phyloP scores from a whole-genome alignment of 2,113 vertebrate species.

The Speoplatyrhinus poulsoni region DNA sequence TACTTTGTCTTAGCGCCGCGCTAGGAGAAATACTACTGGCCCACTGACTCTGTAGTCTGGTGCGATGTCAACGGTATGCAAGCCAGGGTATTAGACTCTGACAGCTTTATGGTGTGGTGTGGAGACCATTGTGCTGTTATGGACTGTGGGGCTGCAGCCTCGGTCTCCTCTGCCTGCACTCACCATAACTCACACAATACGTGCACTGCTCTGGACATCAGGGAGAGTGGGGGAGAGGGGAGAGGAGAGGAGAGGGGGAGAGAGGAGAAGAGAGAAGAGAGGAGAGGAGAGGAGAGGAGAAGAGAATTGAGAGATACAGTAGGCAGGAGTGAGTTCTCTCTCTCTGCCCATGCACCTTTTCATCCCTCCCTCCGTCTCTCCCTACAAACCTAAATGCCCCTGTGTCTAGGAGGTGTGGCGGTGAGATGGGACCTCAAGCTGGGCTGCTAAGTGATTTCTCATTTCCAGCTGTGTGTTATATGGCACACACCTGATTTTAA shows the following conservation, averaged over 20 bases:
- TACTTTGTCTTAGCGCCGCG: background rate
- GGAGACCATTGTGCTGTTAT: constrained; percentile 41
- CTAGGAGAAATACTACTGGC: too few relatives aligned
- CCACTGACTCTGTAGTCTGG: constrained; percentile 3
- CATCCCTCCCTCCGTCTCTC: constrained; percentile 8
- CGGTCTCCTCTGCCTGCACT: constrained; percentile 47
- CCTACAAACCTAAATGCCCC: constrained; percentile 1
- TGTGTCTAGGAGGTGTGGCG: constrained; percentile 19
- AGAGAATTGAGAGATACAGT: background rate
- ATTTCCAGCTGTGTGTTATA: constrained; percentile 55
- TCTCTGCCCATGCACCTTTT: background rate
- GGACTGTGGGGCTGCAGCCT: constrained; percentile 41
- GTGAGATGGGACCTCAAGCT: constrained; percentile 48
- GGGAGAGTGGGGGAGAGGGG: constrained; percentile 1
- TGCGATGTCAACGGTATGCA: constrained; percentile 11
- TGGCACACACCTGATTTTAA: constrained; percentile 39
- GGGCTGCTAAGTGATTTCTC: constrained; percentile 56
- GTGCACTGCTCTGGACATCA: constrained; percentile 47
- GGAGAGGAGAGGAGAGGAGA: background rate
- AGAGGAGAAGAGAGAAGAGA: background rate
- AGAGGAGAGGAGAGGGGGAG: background rate
- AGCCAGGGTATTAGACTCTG: constrained; percentile 37
- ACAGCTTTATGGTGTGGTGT: constrained; percentile 57
- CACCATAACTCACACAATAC: constrained; percentile 63
- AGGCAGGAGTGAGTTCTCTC: constrained; percentile 34